phyloP scores from a whole-genome alignment of 2,113 vertebrate species.

The Barnardius zonarius region DNA sequence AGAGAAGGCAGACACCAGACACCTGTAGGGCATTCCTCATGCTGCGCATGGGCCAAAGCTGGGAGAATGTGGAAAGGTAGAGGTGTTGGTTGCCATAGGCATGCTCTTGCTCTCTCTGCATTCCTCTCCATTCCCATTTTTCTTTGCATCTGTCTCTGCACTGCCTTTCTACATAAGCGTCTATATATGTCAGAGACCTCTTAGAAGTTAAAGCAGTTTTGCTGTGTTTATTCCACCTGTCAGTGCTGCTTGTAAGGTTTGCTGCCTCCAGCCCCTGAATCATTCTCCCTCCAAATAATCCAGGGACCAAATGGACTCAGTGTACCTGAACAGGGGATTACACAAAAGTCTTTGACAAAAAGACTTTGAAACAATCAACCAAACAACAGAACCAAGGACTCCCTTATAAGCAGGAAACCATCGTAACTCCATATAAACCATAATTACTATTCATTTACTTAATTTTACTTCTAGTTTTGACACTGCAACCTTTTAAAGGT shows the following conservation, averaged over 20 bases:
- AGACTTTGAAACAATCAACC: neutral
- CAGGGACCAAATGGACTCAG: neutral
- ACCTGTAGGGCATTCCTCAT: neutral
- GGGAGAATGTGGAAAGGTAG: neutral
- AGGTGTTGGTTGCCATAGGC: neutral
- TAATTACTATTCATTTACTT: neutral
- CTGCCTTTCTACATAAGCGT: neutral
- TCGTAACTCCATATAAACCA: neutral
- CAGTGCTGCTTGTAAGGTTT: neutral
- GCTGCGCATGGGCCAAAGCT: neutral
- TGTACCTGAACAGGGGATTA: neutral
- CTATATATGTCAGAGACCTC: neutral
- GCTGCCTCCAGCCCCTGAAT: neutral
- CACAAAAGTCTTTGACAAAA: neutral
- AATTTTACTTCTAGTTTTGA: neutral
- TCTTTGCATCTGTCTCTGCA: neutral
- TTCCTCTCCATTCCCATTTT: neutral
- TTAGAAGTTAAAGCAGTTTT: slow-evolving; percentile 7
- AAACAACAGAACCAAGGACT: neutral
- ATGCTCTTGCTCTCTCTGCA: neutral
- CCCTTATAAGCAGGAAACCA: neutral
- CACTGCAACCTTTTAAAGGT: neutral
- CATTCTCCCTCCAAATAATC: neutral
- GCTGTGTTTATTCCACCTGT: neutral
- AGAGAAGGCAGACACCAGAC: neutral